Conservation (phyloP, 2,113 vertebrate species). For the Rhodinocichla rosea region DNA sequence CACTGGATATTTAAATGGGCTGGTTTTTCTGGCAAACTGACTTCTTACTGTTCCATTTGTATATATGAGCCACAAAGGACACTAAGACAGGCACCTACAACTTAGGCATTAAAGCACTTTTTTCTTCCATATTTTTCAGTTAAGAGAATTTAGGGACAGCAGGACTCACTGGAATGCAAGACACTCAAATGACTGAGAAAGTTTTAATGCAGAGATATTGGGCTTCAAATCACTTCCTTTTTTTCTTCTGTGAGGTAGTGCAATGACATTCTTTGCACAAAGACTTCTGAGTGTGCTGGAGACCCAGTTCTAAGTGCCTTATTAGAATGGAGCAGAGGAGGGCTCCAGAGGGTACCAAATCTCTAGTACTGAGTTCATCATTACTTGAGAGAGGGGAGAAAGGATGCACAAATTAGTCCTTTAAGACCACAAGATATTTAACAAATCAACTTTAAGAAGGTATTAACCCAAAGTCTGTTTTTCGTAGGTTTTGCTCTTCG, state of each 20-base stretch:
- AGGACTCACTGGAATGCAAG: not conserved
- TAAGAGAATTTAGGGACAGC: not conserved
- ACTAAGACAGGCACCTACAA: not conserved
- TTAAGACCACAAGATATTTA: not conserved
- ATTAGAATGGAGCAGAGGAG: not conserved
- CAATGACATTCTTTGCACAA: not conserved
- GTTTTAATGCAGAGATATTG: not conserved
- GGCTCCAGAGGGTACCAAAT: not conserved
- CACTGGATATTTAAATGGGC: not conserved
- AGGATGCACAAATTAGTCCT: not conserved
- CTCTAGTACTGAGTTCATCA: not conserved
- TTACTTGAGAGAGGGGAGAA: not conserved
- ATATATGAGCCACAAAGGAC: not conserved
- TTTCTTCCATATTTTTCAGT: not conserved
- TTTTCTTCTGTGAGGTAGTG: not conserved
- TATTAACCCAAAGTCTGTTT: not conserved
- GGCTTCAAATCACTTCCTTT: not conserved
- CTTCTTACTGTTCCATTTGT: not conserved
- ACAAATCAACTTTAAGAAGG: not conserved
- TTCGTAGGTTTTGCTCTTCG: not conserved
- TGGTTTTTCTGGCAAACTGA: not conserved
- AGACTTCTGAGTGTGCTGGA: not conserved
- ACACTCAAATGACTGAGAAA: not conserved
- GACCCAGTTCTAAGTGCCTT: not conserved
- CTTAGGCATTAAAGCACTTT: not conserved